Evolutionary conservation across 2,113 vertebrate species (phyloP), one percentile per base, ranked within the genome.

Genomic region (Dasyurus viverrinus): DNA sequence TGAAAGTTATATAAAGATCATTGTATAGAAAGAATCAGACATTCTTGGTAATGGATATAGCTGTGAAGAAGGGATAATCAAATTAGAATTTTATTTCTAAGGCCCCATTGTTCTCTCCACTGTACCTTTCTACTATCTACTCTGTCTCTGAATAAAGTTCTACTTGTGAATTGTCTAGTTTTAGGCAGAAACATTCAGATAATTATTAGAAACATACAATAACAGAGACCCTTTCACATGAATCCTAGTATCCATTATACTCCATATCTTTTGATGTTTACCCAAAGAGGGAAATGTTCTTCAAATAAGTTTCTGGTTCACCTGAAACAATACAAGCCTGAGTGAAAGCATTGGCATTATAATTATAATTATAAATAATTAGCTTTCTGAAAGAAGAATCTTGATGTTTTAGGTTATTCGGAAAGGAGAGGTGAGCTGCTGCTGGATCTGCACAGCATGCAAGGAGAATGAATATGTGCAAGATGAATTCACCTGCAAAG

Each of bases 341-440:
- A 76, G 0, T 47, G 52, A 54, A 92, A 92, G 53, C 23, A 5
- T 2, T 68, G 60, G 60, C 30, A 0, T 68, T n/a, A 68, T 14
- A 68, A 68, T 12, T 48, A 48, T 8, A 93, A 68, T 11, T 30
- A 25, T 48, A 94, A 55, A 30, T 8, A 84, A 46, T 60, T 91
- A 14, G 1, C 36, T 95, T 92, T 93, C 48, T 60, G 84, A 50
- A 22, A 47, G 90, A 53, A 89, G 2, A 0, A 9, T n/a, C 42
- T 42, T 2, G 1, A 2, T 96, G 30, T 98, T 98, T 16, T 97
- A 99, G 99, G 99, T 99, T 97, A 99, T 99, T 91, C 99, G 99
- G 95, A 99, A 99, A 98, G 99, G 99, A 57, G 99, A 99, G 97
- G 99, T 99, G 97, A 99, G 99, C 96, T 99, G 99, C 98, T 99